Conservation (phyloP, 53 echinoderm and acorn worm genomes). For the Echinometra lucunter region DNA sequence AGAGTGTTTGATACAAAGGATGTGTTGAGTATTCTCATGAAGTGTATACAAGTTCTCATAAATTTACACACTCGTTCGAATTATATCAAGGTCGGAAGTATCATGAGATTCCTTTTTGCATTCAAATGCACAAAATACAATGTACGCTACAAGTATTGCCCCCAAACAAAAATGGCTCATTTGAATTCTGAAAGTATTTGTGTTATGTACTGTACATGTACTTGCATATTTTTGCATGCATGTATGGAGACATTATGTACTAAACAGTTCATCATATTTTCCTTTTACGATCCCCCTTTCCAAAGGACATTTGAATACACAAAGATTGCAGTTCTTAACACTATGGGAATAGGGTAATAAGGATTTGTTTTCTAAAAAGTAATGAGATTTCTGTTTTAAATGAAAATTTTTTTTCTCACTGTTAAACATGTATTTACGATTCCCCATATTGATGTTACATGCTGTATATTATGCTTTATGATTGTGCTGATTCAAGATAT, state of each 20-base stretch:
- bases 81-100: neutral
- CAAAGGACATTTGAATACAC: neutral
- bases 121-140: neutral
- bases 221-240: neutral
- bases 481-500: neutral
- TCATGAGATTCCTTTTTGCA: neutral
- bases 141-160: too few relatives aligned
- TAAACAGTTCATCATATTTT: neutral
- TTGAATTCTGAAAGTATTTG: neutral
- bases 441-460: neutral
- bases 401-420: neutral
- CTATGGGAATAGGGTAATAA: neutral
- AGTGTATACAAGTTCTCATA: neutral
- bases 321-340: neutral
- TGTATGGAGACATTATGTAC: neutral
- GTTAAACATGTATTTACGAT: neutral
- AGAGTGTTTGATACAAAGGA: neutral
- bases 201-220: neutral
- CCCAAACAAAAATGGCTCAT: neutral
- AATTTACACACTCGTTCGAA: neutral
- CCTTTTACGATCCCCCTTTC: too few relatives aligned
- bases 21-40: neutral
- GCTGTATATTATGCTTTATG: neutral
- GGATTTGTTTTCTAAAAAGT: neutral
- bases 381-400: neutral